These are phyloP conservation scores for Micromys minutus DNA, from an alignment of 2,113 vertebrate species.

Conservation along the genomic window DNA sequence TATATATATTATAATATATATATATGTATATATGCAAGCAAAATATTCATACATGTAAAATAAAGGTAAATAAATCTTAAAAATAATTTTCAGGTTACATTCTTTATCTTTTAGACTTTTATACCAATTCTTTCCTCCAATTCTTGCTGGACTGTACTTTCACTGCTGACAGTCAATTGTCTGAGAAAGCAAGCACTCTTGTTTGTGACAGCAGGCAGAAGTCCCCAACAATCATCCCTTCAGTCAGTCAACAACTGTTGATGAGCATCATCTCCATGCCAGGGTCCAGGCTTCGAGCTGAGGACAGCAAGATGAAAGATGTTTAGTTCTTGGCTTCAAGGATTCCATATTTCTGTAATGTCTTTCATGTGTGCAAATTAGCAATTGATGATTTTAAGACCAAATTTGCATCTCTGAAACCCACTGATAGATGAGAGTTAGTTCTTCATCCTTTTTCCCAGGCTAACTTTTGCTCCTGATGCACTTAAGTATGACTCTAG, in stretches of 20 bases:
- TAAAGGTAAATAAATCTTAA: neutral
- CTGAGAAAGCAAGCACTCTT: conserved; percentile 36
- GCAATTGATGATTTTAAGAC: conserved; percentile 48
- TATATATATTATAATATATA: neutral
- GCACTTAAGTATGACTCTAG: conserved; percentile 12
- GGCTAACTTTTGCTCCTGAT: conserved; percentile 49
- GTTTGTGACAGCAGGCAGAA: conserved; percentile 11
- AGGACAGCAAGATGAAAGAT: conserved; percentile 27
- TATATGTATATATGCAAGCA: neutral
- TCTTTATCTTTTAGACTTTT: neutral
- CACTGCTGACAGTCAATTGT: neutral
- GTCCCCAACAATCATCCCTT: neutral
- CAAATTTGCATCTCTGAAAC: conserved; percentile 49
- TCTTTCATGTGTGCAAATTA: conserved; percentile 42
- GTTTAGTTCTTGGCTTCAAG: neutral
- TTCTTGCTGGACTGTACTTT: neutral
- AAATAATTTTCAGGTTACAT: neutral
- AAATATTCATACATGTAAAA: neutral
- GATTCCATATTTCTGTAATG: conserved; percentile 35
- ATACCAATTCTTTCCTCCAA: neutral
- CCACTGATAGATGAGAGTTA: conserved; percentile 56
- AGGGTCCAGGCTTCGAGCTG: neutral
- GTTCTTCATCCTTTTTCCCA: conserved; percentile 58
- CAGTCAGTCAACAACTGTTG: conserved; percentile 26
- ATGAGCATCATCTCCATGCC: neutral